These are phyloP conservation scores for Urocynchramus pylzowi DNA, from an alignment of 2,113 vertebrate genomes.

Conservation along the genomic window DNA sequence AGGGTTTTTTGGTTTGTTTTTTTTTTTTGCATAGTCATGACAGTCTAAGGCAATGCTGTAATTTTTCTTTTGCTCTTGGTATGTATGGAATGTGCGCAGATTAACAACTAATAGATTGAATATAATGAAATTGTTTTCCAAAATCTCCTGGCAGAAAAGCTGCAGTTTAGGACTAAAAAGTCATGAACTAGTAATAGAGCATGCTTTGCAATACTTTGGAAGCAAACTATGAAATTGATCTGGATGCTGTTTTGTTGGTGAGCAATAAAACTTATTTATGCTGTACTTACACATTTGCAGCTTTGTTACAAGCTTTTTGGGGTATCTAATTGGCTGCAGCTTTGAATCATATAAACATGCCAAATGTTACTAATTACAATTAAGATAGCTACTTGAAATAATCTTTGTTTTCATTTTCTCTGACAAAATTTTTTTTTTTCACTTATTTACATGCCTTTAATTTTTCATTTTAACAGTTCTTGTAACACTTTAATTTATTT, in stretches of 20 bases:
- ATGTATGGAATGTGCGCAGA: not conserved
- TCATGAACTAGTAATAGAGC: not conserved
- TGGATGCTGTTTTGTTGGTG: constrained; percentile 14
- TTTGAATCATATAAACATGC: constrained; percentile 49
- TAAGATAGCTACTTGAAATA: constrained; percentile 64
- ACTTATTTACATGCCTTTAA: constrained; percentile 56
- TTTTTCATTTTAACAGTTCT: constrained; percentile 58
- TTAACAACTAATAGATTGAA: not conserved
- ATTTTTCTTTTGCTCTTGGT: not conserved
- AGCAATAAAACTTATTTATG: constrained; percentile 57
- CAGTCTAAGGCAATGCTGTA: not conserved
- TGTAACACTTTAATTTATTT: constrained; percentile 42
- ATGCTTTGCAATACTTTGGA: not conserved
- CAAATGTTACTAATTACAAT: constrained; percentile 65
- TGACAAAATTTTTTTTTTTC: constrained; percentile 19
- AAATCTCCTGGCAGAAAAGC: not conserved
- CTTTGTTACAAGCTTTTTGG: constrained; percentile 59
- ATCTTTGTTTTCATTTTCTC: constrained; percentile 59
- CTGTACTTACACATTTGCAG: constrained; percentile 60
- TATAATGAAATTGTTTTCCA: not conserved
- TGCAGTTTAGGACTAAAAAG: not conserved
- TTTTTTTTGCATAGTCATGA: not conserved
- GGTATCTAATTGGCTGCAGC: constrained; percentile 61
- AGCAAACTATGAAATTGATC: constrained; percentile 21
- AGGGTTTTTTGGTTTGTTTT: no score